Conservation (phyloP, 2,113 vertebrate species). For the Myotis brandtii region DNA sequence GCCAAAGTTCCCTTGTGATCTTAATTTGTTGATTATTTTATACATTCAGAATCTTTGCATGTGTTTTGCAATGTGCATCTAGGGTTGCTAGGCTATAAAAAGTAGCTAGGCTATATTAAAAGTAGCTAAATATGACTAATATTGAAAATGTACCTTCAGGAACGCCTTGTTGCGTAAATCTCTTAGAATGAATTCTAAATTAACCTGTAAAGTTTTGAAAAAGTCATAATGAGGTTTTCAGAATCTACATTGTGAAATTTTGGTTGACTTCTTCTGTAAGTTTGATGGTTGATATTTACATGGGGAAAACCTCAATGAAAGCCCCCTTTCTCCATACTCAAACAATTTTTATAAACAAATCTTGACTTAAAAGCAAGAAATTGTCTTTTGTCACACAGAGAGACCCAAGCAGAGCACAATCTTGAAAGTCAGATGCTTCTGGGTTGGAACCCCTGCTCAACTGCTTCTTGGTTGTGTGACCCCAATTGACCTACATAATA, state of each 20-base stretch:
- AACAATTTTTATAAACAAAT: conserved; percentile 32
- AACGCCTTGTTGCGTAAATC: background rate
- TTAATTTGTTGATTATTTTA: conserved; percentile 59
- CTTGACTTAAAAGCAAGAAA: conserved; percentile 35
- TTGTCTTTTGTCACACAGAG: background rate
- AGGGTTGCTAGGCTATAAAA: conserved; percentile 46
- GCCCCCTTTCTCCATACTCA: background rate
- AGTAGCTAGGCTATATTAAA: conserved; percentile 43
- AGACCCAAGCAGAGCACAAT: background rate
- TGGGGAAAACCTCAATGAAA: background rate
- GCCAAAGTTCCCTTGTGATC: conserved; percentile 36
- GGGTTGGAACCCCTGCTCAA: background rate
- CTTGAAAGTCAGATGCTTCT: background rate
- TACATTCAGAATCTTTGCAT: background rate
- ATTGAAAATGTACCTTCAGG: conserved; percentile 49
- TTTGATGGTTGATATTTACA: background rate
- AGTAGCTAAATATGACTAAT: conserved; percentile 40
- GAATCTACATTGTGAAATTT: conserved; percentile 48
- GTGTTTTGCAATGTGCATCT: conserved; percentile 39
- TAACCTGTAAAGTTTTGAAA: conserved; percentile 10
- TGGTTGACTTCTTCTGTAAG: conserved; percentile 23
- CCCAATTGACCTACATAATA: background rate
- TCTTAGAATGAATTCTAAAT: conserved; percentile 55
- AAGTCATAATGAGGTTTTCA: conserved; percentile 41
- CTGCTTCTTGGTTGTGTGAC: background rate